Evolutionary conservation across 2,888 invertebrate genomes (phyloP).

Genomic region (Eucriotettix oculatus): DNA sequence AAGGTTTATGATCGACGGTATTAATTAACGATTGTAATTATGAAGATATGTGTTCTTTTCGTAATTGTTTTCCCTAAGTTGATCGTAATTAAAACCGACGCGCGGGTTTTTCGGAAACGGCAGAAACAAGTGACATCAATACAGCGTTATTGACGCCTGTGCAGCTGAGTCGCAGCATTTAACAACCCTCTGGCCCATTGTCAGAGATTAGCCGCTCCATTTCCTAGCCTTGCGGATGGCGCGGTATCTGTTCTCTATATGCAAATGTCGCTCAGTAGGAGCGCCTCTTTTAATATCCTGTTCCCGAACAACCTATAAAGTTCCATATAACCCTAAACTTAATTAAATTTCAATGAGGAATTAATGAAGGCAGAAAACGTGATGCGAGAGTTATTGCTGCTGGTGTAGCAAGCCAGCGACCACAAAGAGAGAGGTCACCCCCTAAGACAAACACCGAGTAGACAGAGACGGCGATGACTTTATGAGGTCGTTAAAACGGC

Average conservation of each 20-base stretch:
- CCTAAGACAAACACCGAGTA: not conserved
- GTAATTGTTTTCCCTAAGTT: no score
- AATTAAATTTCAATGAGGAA: constrained; percentile 14
- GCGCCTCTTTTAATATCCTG: constrained; percentile 12
- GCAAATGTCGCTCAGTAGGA: not conserved
- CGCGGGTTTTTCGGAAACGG: no score
- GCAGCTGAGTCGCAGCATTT: no score
- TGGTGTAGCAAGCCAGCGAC: not conserved
- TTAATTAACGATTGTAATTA: no score
- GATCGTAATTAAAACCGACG: no score
- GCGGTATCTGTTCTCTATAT: not conserved
- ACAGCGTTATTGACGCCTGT: no score
- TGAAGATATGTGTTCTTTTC: no score
- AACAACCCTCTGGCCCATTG: no score
- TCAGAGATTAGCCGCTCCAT: not conserved
- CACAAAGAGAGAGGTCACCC: not conserved
- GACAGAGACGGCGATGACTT: not conserved
- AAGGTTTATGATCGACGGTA: no score
- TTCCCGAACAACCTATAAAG: constrained; percentile 7
- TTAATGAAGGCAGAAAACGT: constrained; percentile 10
- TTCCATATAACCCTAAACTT: constrained; percentile 9
- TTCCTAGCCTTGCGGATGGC: not conserved
- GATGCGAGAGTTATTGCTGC: constrained; percentile 7
- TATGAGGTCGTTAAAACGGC: not conserved
- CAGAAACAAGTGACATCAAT: no score